Evolutionary conservation across 2,113 vertebrate species (phyloP).

Genomic region (Enhydra lutris): DNA sequence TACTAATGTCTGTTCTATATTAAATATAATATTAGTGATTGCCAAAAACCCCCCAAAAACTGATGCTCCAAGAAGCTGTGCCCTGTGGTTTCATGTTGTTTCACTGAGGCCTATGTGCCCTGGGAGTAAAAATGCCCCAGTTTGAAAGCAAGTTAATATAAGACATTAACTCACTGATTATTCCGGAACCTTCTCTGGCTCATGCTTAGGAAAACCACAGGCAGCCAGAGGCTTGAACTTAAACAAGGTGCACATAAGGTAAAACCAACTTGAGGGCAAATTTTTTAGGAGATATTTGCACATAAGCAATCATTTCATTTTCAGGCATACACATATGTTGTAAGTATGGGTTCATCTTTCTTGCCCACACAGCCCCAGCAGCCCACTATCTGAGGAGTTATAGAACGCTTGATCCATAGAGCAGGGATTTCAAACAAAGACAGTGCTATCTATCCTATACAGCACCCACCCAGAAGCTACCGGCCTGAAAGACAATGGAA

Average conservation of each 20-base stretch:
- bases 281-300: neutral
- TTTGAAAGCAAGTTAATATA: neutral
- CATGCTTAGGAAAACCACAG: neutral
- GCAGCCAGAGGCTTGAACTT: neutral
- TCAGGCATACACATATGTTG: neutral
- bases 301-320: neutral
- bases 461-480: no score
- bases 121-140: neutral
- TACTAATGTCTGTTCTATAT: neutral
- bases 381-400: neutral
- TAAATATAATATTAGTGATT: neutral
- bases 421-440: neutral
- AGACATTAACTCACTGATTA: neutral
- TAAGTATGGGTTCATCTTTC: neutral
- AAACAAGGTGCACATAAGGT: neutral
- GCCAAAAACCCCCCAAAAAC: neutral
- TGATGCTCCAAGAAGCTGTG: neutral
- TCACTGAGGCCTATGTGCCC: neutral
- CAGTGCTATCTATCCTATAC: no score
- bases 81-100: neutral
- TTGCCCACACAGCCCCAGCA: neutral
- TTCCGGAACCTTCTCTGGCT: neutral
- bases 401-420: neutral
- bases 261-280: neutral
- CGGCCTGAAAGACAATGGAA: neutral